Evolutionary conservation across 2,797 vertebrate genomes (phyloP), one percentile per base, ranked within the genome.

Genomic region (Etheostoma perlongum): DNA sequence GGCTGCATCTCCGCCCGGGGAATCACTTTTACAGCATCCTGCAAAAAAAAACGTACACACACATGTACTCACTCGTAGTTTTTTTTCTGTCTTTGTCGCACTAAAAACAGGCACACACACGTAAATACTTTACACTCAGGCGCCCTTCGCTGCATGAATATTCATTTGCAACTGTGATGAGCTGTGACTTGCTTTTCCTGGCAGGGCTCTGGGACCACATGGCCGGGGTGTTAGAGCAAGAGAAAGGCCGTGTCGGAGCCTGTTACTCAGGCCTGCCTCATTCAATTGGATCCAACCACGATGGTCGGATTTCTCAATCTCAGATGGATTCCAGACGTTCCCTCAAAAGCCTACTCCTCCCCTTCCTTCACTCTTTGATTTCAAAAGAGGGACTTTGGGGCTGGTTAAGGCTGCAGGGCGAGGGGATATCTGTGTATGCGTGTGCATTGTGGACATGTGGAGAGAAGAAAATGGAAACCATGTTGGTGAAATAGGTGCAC

Each of bases 121-220:
- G 74, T 79, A 86, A 88, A 90, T 81, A 84, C 81, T 87, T 88
- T 78, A 44, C 89, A 84, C 87, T 83, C 86, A 81, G 78, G 81
- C 89, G 75, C 83, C 72, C 89, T 85, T 78, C 75, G 72, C 79
- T 54, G 76, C 91, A 95, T 95, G 94, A 95, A 95, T 95, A 95
- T 95, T 95, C 94, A 95, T 95, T 74, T 47, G 78, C 93, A 95
- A 94, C 93, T 95, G 94, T 94, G 94, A 91, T 87, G 93, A 86
- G 93, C 92, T 91, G 91, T 94, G 95, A 95, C 94, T 94, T 88
- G 91, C 84, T 83, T 91, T 40, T 87, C 74, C 92, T 95, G 94
- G 94, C 94, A 89, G 82, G 80, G 86, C 84, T 77, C 69, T 23
- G 64, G 59, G 84, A 89, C 93, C 94, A 95, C 94, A 95, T 94